phyloP scores from a whole-genome alignment of 2,113 vertebrate genomes.

The Ursus arctos region DNA sequence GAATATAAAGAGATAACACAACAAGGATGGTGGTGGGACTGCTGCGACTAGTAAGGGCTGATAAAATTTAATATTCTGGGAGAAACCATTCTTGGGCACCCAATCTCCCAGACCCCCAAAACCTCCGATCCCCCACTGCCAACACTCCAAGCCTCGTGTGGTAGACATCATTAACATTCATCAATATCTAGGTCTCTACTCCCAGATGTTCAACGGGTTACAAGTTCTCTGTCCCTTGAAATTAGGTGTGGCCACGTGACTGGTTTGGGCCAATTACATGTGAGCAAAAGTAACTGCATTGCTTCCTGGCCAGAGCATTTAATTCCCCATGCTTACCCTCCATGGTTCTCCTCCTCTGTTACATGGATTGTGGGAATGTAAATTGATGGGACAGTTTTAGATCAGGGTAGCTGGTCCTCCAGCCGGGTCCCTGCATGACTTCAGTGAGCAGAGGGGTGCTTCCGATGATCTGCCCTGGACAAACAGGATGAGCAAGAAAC shows the following conservation, averaged over 20 bases:
- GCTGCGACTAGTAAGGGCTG: background rate
- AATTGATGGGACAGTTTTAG: background rate
- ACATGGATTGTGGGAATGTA: background rate
- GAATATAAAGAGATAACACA: background rate
- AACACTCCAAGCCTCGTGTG: background rate
- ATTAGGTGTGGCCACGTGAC: background rate
- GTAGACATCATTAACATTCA: background rate
- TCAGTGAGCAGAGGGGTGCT: background rate
- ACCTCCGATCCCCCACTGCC: background rate
- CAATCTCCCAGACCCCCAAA: background rate
- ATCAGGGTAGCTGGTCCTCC: background rate
- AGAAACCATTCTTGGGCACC: background rate
- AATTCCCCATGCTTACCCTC: background rate
- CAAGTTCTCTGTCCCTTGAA: background rate
- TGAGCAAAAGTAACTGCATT: background rate
- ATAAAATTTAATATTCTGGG: background rate
- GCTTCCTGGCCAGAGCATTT: background rate
- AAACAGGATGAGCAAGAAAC: background rate
- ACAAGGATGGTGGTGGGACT: background rate
- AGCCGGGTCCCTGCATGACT: background rate
- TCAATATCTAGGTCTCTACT: background rate
- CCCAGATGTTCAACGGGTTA: background rate
- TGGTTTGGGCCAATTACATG: background rate
- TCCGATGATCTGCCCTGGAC: background rate
- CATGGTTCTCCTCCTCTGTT: background rate